Percentiles rank a stretch among this genome's conserved stretches.
phyloP scores from a whole-genome alignment of 2,888 invertebrate species.

The Elysia crispata region DNA sequence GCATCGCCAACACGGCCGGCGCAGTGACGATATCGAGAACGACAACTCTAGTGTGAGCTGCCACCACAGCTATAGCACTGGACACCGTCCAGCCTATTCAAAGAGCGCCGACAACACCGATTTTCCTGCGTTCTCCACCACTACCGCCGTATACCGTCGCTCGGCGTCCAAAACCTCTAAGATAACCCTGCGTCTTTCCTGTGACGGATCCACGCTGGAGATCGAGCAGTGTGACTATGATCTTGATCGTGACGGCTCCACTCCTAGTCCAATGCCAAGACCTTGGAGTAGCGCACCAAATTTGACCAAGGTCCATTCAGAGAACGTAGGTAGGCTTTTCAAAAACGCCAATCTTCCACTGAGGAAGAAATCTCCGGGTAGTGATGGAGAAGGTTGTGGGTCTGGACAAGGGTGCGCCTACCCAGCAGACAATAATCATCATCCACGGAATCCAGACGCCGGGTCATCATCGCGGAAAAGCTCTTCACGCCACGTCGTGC shows the following conservation, averaged over 20 bases:
- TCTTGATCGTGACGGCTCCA: conserved; percentile 21
- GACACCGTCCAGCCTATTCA: conserved; percentile 38
- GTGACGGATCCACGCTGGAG: conserved; percentile 63
- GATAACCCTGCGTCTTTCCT: conserved; percentile 62
- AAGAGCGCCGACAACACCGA: conserved; percentile 47
- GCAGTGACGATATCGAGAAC: background rate
- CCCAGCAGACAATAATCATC: no score
- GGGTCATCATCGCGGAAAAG: conserved; percentile 17
- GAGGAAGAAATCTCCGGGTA: background rate
- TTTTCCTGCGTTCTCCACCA: conserved; percentile 55
- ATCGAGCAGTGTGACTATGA: conserved; percentile 61
- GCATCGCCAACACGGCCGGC: background rate
- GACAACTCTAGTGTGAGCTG: conserved; percentile 20
- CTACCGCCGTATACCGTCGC: conserved; percentile 56
- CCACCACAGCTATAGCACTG: conserved; percentile 26
- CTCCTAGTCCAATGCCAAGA: conserved; percentile 5
- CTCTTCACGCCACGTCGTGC: conserved; percentile 4
- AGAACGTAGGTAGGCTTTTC: conserved; percentile 26
- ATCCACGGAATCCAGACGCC: background rate
- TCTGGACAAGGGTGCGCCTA: no score
- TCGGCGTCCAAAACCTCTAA: conserved; percentile 56
- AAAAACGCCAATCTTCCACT: conserved; percentile 36
- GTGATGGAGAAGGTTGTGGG: no score
- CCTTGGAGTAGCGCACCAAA: conserved; percentile 47
- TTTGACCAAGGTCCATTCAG: conserved; percentile 20